These are phyloP conservation scores for Vimba vimba DNA, from an alignment of 2,113 vertebrate species.

Conservation along the genomic window DNA sequence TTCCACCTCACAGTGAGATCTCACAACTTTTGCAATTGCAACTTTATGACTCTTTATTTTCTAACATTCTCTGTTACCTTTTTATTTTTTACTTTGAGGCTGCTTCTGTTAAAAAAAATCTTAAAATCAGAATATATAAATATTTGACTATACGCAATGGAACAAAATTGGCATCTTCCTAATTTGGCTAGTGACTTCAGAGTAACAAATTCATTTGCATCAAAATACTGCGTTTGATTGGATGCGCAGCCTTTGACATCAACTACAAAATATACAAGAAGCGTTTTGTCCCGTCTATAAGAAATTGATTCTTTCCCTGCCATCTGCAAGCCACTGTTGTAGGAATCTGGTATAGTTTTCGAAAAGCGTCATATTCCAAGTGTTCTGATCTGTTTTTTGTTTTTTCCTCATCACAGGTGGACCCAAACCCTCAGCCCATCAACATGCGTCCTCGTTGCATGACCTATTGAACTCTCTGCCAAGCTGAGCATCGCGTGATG, in stretches of 20 bases:
- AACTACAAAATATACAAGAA: too few species aligned
- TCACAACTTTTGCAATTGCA: too few species aligned
- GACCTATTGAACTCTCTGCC: conserved; percentile 85
- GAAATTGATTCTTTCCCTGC: neutral
- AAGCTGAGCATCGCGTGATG: conserved; percentile 46
- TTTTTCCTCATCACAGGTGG: conserved; percentile 76
- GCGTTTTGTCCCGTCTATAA: too few species aligned
- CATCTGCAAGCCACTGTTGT: neutral
- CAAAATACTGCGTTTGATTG: too few species aligned
- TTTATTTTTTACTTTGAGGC: too few species aligned
- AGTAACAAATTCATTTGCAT: too few species aligned
- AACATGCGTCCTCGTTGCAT: conserved; percentile 87
- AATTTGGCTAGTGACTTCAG: neutral
- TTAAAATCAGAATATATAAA: neutral
- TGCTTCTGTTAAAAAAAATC: neutral
- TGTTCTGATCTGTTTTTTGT: neutral
- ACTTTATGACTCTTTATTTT: too few species aligned
- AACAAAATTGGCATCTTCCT: neutral
- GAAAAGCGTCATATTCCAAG: neutral
- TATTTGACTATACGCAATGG: neutral
- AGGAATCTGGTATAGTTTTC: neutral
- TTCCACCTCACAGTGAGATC: too few species aligned
- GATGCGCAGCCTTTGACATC: too few species aligned
- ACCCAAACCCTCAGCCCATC: conserved; percentile 84
- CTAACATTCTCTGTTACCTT: too few species aligned